Evolutionary conservation across 2,797 vertebrate species (phyloP).

Genomic region (Rhynchotus rufescens): DNA sequence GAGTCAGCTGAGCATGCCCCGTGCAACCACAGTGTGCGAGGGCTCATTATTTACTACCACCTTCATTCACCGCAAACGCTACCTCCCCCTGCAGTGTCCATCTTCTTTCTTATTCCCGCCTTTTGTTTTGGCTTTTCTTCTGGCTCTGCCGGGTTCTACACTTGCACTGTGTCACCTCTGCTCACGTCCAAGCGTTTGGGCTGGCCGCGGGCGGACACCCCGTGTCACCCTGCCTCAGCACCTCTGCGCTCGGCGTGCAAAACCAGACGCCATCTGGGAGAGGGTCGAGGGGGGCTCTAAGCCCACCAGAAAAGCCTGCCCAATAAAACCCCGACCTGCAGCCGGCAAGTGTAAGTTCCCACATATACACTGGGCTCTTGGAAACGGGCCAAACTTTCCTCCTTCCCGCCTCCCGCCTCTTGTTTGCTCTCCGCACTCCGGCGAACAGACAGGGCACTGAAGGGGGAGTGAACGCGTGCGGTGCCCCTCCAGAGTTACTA

Average conservation of each 20-base stretch:
- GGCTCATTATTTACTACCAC: background rate
- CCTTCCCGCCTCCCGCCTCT: background rate
- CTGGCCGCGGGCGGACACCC: background rate
- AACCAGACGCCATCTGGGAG: slow-evolving; percentile 65
- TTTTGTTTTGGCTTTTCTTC: slow-evolving; percentile 54
- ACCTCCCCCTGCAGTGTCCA: background rate
- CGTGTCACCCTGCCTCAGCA: slow-evolving; percentile 38
- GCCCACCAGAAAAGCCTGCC: slow-evolving; percentile 67
- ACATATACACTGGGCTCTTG: slow-evolving; percentile 55
- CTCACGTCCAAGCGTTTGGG: slow-evolving; percentile 65
- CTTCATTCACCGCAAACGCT: background rate
- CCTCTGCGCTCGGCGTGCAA: slow-evolving; percentile 46
- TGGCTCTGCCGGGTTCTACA: slow-evolving; percentile 40
- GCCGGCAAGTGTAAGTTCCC: slow-evolving; percentile 66
- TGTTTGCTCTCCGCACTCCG: background rate
- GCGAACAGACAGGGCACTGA: slow-evolving; percentile 36
- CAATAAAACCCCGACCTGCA: slow-evolving; percentile 71
- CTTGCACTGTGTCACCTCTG: slow-evolving; percentile 65
- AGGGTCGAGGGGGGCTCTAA: slow-evolving; percentile 36
- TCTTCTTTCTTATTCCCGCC: slow-evolving; percentile 51
- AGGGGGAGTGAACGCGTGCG: slow-evolving; percentile 1
- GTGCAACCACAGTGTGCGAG: background rate
- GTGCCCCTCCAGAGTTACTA: background rate
- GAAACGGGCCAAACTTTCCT: slow-evolving; percentile 66
- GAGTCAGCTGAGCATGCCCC: background rate